A percentile compares a stretch with the other conserved stretches of the same genome.
These are phyloP conservation scores for Physella acuta DNA, from an alignment of 1,140 invertebrate species.

Conservation along the genomic window DNA sequence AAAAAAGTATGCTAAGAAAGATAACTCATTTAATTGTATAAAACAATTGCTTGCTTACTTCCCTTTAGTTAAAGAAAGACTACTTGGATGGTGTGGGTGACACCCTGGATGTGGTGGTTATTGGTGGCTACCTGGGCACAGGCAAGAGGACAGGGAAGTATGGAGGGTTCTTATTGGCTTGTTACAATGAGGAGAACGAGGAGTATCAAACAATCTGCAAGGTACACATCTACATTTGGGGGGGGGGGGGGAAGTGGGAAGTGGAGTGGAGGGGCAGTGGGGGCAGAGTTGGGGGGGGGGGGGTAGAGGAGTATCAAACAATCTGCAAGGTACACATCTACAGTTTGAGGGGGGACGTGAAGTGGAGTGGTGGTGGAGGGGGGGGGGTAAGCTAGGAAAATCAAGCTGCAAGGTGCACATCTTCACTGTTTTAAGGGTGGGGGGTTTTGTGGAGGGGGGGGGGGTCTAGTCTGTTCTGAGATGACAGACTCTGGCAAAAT, in stretches of 20 bases:
- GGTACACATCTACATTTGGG: no score
- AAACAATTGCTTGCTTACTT: no score
- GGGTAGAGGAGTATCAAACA: slow-evolving; percentile 90
- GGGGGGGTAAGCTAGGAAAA: slow-evolving; percentile 90
- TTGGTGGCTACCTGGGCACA: slow-evolving; percentile 91
- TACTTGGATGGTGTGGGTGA: slow-evolving; percentile 94
- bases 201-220: slow-evolving; percentile 92
- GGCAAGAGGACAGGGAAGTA: slow-evolving; percentile 92
- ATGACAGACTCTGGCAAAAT: no score
- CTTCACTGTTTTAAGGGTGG: no score
- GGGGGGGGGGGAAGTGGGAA: no score
- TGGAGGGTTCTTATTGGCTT: slow-evolving; percentile 96
- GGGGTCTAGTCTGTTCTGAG: no score
- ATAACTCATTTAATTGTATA: no score
- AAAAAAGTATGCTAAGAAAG: no score
- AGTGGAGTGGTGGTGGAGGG: no score
- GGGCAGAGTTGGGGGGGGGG: slow-evolving; percentile 76
- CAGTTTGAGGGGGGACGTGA: no score
- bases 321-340: slow-evolving; percentile 91
- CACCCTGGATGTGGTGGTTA: slow-evolving; percentile 89
- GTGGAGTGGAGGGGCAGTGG: no score
- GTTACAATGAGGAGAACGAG: slow-evolving; percentile 90
- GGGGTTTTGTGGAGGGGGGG: no score
- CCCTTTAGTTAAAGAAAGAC: slow-evolving; percentile 84
- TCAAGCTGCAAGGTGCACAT: slow-evolving; percentile 87